Conservation (phyloP, 1,140 invertebrate species). For the Antheraea pernyi region DNA sequence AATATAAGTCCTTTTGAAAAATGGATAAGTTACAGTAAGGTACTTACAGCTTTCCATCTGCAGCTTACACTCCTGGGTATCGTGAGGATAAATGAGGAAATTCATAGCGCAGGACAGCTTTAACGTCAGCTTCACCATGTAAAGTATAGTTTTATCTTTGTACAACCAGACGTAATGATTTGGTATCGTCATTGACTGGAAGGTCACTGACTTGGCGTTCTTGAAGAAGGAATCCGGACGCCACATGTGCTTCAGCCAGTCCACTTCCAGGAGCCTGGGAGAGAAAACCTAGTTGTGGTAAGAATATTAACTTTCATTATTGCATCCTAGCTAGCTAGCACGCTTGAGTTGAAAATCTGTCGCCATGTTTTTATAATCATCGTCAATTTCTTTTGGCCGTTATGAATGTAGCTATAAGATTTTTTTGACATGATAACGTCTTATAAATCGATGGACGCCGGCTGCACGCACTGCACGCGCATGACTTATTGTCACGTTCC, state of each 20-base stretch:
- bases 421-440: no score
- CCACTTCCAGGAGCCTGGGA: slow-evolving; percentile 88
- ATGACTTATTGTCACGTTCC: no score
- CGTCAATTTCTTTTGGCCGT: no score
- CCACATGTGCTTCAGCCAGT: slow-evolving; percentile 95
- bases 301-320: not conserved
- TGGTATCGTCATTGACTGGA: slow-evolving; percentile 95
- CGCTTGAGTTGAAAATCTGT: no score
- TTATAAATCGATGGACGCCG: no score
- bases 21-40: not conserved
- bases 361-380: no score
- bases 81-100: slow-evolving; percentile 94
- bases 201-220: slow-evolving; percentile 94
- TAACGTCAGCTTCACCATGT: slow-evolving; percentile 93
- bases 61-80: slow-evolving; percentile 94
- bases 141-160: slow-evolving; percentile 92
- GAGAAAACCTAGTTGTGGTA: not conserved
- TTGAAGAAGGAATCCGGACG: slow-evolving; percentile 93
- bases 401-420: no score
- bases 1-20: not conserved
- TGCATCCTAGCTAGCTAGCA: no score
- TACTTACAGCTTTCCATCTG: slow-evolving; percentile 95
- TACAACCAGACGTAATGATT: slow-evolving; percentile 95
- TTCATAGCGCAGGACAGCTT: slow-evolving; percentile 94
- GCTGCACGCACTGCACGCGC: no score